Percentiles rank a stretch among this genome's conserved stretches.
Evolutionary conservation across 2,113 vertebrate genomes (phyloP).

Genomic region (Triplophysa dalaica): DNA sequence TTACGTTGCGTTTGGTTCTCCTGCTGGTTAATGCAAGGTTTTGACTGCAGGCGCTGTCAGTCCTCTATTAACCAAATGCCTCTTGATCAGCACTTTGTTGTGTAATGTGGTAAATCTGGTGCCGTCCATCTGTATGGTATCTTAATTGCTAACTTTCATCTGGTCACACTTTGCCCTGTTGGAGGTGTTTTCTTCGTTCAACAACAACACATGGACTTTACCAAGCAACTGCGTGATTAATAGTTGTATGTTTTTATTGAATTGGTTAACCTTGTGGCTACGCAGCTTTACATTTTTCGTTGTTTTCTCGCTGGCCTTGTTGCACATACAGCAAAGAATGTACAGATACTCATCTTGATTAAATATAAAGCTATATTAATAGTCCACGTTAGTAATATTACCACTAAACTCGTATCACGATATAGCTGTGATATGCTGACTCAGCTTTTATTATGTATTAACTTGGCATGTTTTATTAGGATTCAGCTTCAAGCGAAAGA

Average conservation of each 20-base stretch:
- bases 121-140: not conserved
- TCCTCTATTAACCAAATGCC: conserved; percentile 27
- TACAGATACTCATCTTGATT: conserved; percentile 2
- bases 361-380: conserved; percentile 12
- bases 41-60: conserved; percentile 39
- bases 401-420: too few relatives aligned
- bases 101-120: not conserved
- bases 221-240: not conserved
- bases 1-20: conserved; percentile 36
- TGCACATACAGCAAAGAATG: not conserved
- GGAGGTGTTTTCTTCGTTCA: not conserved
- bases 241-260: not conserved
- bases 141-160: conserved; percentile 8
- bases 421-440: conserved; percentile 33
- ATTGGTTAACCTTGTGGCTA: not conserved
- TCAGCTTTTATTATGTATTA: conserved; percentile 53
- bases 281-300: not conserved
- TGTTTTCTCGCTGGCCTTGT: not conserved
- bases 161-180: not conserved
- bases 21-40: conserved; percentile 31
- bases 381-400: not conserved
- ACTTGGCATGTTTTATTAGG: conserved; percentile 29
- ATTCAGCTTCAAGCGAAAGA: conserved; percentile 18
- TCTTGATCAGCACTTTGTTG: conserved; percentile 19
- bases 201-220: conserved; percentile 7